Percentiles rank a stretch among this genome's conserved stretches.
These are phyloP conservation scores for Fulica atra DNA, from an alignment of 2,113 vertebrate species.

Conservation along the genomic window DNA sequence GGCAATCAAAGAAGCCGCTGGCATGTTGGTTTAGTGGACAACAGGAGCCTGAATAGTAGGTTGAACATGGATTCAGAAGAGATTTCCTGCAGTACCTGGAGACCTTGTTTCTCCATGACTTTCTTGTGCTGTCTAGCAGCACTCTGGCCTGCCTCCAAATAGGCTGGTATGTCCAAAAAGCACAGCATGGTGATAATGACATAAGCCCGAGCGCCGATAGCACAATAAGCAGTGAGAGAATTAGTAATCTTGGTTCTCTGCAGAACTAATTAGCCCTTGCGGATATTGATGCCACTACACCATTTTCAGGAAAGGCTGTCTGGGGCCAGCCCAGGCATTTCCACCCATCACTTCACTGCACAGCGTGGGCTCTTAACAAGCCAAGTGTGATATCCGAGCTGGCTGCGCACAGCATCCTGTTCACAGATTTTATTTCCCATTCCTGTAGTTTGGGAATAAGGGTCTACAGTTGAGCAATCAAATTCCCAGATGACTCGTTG, in stretches of 20 bases:
- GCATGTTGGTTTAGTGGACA: neutral
- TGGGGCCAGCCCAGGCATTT: slow-evolving; percentile 7
- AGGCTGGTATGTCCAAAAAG: neutral
- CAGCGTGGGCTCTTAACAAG: neutral
- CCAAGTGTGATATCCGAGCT: slow-evolving; percentile 16
- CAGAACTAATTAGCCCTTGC: neutral
- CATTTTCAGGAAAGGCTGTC: neutral
- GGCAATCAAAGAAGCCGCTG: neutral
- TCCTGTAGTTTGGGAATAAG: slow-evolving; percentile 1
- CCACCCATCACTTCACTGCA: neutral
- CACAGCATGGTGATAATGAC: neutral
- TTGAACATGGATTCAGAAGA: neutral
- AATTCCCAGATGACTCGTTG: slow-evolving; percentile 14
- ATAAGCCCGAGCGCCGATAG: neutral
- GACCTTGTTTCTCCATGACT: neutral
- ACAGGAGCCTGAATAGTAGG: neutral
- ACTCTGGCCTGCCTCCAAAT: neutral
- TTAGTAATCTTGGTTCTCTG: neutral
- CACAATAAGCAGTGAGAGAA: neutral
- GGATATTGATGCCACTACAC: neutral
- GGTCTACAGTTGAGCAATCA: neutral
- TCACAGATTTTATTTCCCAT: neutral
- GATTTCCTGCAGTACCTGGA: neutral
- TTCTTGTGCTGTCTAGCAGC: neutral
- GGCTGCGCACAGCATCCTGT: neutral